Conservation (phyloP, 2,113 vertebrate genomes). For the Oxyura jamaicensis region DNA sequence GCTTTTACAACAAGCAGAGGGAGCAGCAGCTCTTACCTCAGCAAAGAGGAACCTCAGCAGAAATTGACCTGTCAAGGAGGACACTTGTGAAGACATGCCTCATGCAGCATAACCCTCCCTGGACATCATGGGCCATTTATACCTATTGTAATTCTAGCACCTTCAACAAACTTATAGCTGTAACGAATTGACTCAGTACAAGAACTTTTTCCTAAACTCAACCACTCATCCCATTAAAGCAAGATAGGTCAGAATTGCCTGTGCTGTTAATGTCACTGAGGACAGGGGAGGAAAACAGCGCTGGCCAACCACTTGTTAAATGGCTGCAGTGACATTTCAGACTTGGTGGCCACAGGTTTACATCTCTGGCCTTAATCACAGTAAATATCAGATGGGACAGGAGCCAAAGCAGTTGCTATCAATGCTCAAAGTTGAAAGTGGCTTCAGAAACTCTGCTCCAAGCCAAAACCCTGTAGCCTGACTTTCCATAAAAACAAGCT, state of each 20-base stretch:
- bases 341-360: neutral
- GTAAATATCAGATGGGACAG: neutral
- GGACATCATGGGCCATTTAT: neutral
- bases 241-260: neutral
- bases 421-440: neutral
- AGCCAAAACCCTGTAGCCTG: neutral
- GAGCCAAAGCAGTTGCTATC: neutral
- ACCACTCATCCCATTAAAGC: neutral
- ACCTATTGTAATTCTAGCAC: neutral
- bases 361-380: neutral
- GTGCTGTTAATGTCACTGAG: neutral
- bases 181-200: accelerated
- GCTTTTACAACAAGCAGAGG: neutral
- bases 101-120: neutral
- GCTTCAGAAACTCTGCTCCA: neutral
- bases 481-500: neutral
- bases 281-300: neutral
- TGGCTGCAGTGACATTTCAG: neutral
- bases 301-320: neutral
- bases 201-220: neutral
- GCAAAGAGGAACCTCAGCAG: neutral
- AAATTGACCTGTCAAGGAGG: neutral
- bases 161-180: neutral
- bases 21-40: neutral
- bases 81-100: neutral